Conservation (phyloP, 1,140 invertebrate species). For the Aphelinus atriplicis region DNA sequence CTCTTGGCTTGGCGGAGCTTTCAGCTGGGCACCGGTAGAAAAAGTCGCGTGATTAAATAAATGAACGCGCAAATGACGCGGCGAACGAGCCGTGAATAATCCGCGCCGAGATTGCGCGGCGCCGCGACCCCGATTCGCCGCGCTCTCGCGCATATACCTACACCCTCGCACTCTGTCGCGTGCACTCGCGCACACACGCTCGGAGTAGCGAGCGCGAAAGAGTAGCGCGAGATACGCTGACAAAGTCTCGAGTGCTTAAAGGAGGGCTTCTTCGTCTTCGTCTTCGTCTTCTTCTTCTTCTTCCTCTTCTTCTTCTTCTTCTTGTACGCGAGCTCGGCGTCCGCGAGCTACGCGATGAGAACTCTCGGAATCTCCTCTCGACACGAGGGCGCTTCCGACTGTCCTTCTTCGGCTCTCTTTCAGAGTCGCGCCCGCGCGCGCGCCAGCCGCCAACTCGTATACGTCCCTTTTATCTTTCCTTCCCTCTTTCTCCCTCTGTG, state of each 20-base stretch:
- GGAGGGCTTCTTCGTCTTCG: conserved; percentile 44
- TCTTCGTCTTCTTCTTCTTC: conserved; percentile 52
- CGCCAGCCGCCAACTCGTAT: conserved; percentile 15
- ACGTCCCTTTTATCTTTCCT: conserved; percentile 10
- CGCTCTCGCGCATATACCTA: conserved; percentile 18
- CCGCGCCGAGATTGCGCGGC: conserved; percentile 27
- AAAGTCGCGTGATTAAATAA: conserved; percentile 23
- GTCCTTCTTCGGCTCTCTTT: conserved; percentile 54
- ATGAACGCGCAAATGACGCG: conserved; percentile 32
- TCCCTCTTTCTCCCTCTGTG: conserved; percentile 37
- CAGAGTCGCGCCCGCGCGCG: conserved; percentile 54
- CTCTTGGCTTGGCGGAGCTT: too few species aligned
- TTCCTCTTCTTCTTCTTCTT: conserved; percentile 43
- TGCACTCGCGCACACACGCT: conserved; percentile 27
- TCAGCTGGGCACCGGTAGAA: neutral
- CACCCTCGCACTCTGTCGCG: conserved; percentile 42
- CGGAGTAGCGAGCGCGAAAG: conserved; percentile 44
- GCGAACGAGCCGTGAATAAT: conserved; percentile 35
- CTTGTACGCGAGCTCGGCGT: conserved; percentile 43
- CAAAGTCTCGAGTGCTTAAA: conserved; percentile 58
- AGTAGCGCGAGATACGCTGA: conserved; percentile 59
- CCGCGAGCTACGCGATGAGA: conserved; percentile 48
- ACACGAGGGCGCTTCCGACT: conserved; percentile 59
- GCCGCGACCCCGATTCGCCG: conserved; percentile 38
- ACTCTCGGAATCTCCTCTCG: conserved; percentile 58